Conservation (phyloP, 2,113 vertebrate genomes). For the Thalassarche chlororhynchos region DNA sequence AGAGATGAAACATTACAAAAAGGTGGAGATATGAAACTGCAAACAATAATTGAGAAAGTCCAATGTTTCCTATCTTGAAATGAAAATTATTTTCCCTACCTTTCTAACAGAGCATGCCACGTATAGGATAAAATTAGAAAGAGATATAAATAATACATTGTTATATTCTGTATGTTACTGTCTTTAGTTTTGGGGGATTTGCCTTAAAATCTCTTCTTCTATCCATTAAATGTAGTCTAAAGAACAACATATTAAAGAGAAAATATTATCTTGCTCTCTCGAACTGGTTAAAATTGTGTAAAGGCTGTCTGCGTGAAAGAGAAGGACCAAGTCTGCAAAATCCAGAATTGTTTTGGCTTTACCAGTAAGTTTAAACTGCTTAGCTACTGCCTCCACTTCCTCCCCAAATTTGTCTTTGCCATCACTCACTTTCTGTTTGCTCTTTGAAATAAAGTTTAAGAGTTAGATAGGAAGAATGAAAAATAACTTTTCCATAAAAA, state of each 20-base stretch:
- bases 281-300: background rate
- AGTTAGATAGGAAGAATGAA: background rate
- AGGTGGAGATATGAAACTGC: background rate
- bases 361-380: background rate
- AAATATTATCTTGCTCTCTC: background rate
- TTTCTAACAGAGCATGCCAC: background rate
- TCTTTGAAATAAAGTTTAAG: background rate
- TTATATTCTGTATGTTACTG: background rate
- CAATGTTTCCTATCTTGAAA: background rate
- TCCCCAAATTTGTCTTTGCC: background rate
- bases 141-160: background rate
- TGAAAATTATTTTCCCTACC: background rate
- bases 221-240: background rate
- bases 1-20: background rate
- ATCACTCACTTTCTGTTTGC: background rate
- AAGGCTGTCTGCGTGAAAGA: background rate
- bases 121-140: background rate
- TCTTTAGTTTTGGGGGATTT: background rate
- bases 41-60: background rate
- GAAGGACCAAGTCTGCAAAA: background rate
- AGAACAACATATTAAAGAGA: background rate
- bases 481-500: background rate
- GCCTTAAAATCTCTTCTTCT: background rate
- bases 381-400: background rate
- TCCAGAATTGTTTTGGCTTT: background rate